These are phyloP conservation scores for Ypsolopha scabrella DNA, from an alignment of 2,888 invertebrate species.

Conservation along the genomic window DNA sequence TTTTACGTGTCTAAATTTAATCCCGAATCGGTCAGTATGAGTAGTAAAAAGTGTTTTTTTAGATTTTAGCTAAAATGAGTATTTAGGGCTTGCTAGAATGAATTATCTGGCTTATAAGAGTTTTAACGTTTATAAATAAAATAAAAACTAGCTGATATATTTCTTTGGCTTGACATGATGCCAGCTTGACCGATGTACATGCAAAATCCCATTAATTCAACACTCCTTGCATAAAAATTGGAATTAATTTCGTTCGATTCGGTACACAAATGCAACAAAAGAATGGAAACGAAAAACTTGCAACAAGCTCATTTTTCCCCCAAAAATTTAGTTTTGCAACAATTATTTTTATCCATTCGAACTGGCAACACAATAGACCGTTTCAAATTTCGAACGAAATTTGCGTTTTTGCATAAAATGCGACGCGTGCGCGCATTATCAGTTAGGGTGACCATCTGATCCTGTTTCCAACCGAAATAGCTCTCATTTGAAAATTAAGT, in stretches of 20 bases:
- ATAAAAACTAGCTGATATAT: too few species aligned
- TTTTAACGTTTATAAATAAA: too few species aligned
- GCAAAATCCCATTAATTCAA: slow-evolving; percentile 47
- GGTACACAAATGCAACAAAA: slow-evolving; percentile 29
- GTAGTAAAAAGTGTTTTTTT: too few species aligned
- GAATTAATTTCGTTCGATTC: slow-evolving; percentile 43
- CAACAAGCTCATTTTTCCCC: slow-evolving; percentile 37
- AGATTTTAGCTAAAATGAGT: too few species aligned
- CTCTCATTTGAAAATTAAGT: too few species aligned
- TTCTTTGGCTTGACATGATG: not conserved
- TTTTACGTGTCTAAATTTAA: too few species aligned
- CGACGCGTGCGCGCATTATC: slow-evolving; percentile 55
- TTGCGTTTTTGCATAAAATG: slow-evolving; percentile 71
- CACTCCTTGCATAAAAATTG: slow-evolving; percentile 54
- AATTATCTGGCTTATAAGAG: too few species aligned
- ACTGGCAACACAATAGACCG: slow-evolving; percentile 52
- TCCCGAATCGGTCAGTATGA: too few species aligned
- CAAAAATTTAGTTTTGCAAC: slow-evolving; percentile 45
- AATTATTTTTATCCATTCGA: slow-evolving; percentile 63
- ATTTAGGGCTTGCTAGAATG: too few species aligned
- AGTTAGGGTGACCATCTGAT: slow-evolving; percentile 23
- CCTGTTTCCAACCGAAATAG: too few species aligned
- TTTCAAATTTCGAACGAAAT: slow-evolving; percentile 68
- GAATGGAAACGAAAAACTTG: not conserved
- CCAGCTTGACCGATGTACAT: slow-evolving; percentile 41